Evolutionary conservation across 2,888 invertebrate species (phyloP).

Genomic region (Andrena chrysosceles): DNA sequence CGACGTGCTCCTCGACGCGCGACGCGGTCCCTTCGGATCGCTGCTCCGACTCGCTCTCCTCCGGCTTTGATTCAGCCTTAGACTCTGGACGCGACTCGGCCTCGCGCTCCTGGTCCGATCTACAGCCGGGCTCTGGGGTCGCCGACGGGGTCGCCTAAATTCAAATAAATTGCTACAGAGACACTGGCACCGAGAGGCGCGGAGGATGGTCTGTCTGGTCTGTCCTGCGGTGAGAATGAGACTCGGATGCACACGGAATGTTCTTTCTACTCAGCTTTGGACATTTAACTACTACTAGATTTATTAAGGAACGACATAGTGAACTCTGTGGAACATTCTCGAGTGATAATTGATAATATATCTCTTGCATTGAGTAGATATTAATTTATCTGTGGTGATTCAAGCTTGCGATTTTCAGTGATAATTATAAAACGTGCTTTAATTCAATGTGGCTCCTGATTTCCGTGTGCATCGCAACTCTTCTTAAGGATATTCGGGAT

Average conservation of each 20-base stretch:
- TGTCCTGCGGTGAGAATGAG: conserved; percentile 2
- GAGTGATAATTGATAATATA: too few relatives aligned
- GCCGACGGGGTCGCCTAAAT: conserved; percentile 75
- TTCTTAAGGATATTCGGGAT: conserved; percentile 29
- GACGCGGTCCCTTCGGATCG: conserved; percentile 1
- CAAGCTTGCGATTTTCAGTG: neutral
- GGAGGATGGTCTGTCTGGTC: neutral
- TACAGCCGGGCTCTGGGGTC: conserved; percentile 74
- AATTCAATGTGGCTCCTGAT: too few relatives aligned
- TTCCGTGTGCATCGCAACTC: conserved; percentile 7
- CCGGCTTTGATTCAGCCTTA: conserved; percentile 70
- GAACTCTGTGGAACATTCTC: neutral
- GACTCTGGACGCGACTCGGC: conserved; percentile 73
- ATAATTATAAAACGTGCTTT: too few relatives aligned
- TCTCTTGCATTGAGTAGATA: too few relatives aligned
- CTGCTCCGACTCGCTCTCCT: conserved; percentile 58
- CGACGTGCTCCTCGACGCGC: neutral
- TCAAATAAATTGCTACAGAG: conserved; percentile 38
- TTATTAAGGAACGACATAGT: too few relatives aligned
- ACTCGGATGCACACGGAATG: conserved; percentile 32
- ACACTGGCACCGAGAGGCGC: neutral
- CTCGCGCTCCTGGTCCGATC: conserved; percentile 56
- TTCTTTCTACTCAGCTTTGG: too few relatives aligned
- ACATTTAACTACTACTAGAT: too few relatives aligned
- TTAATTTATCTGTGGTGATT: neutral